phyloP scores from a whole-genome alignment of 1,140 invertebrate genomes.

The Fopius arisanus region DNA sequence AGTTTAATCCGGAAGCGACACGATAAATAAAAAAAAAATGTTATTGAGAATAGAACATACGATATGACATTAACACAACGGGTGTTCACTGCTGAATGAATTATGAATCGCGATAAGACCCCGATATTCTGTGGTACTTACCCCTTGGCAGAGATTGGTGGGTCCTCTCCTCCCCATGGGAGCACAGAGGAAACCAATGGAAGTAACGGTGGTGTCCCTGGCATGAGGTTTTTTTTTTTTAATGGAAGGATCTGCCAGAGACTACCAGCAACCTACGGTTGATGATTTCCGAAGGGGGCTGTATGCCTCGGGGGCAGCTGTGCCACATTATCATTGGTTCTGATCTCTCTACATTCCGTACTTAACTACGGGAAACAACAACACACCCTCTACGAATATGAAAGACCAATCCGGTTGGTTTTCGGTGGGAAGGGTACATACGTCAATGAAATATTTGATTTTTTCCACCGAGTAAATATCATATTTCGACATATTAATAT shows the following conservation, averaged over 20 bases:
- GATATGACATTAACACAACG: neutral
- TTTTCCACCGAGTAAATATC: neutral
- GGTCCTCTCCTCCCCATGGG: neutral
- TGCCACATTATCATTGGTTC: slow-evolving; percentile 61
- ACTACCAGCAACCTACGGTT: slow-evolving; percentile 6
- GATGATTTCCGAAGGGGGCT: slow-evolving; percentile 19
- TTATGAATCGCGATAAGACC: neutral
- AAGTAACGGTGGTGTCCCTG: slow-evolving; percentile 13
- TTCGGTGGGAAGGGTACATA: slow-evolving; percentile 32
- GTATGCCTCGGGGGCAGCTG: slow-evolving; percentile 49
- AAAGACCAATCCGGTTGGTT: slow-evolving; percentile 56
- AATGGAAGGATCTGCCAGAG: neutral
- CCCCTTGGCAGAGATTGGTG: slow-evolving; percentile 4
- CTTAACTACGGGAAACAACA: slow-evolving; percentile 51
- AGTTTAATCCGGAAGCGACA: neutral
- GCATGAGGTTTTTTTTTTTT: neutral
- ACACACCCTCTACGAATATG: slow-evolving; percentile 49
- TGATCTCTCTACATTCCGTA: slow-evolving; percentile 55
- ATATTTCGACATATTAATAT: neutral
- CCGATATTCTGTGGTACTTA: neutral
- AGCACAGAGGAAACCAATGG: neutral
- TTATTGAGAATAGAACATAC: neutral
- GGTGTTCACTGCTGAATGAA: slow-evolving; percentile 5
- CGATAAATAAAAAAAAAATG: neutral
- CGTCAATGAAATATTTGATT: neutral